phyloP scores from a whole-genome alignment of 2,113 vertebrate species.

The Ramphastos sulfuratus region DNA sequence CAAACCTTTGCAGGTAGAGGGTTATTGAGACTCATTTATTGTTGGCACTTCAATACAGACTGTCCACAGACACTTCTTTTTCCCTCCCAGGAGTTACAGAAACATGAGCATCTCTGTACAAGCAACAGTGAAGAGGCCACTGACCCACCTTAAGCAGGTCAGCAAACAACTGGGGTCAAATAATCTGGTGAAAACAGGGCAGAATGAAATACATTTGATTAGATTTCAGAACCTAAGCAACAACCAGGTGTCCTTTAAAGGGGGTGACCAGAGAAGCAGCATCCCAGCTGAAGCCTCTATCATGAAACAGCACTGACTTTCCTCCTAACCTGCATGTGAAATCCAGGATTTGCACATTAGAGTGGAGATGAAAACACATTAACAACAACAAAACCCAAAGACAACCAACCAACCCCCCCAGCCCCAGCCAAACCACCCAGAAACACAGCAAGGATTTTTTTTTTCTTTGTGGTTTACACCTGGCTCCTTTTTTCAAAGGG shows the following conservation, averaged over 20 bases:
- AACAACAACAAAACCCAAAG: not conserved
- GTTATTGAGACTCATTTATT: not conserved
- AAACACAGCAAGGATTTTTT: not conserved
- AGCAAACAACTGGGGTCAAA: not conserved
- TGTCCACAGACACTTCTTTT: not conserved
- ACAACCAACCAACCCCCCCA: too few relatives aligned
- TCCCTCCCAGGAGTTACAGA: not conserved
- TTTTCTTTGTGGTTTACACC: not conserved
- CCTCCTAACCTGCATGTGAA: not conserved
- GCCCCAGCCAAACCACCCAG: too few relatives aligned
- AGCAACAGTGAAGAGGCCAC: not conserved
- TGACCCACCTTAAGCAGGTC: not conserved
- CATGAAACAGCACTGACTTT: not conserved
- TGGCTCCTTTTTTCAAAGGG: not conserved
- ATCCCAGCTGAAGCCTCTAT: not conserved
- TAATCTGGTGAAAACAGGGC: not conserved
- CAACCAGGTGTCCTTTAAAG: not conserved
- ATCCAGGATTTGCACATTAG: not conserved
- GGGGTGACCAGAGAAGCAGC: not conserved
- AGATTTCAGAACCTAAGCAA: not conserved
- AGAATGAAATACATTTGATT: fast-evolving
- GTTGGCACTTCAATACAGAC: not conserved
- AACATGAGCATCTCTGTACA: not conserved
- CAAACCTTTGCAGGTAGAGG: not conserved
- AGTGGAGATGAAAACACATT: not conserved